Evolutionary conservation across 1,140 invertebrate species (phyloP).

Genomic region (Pogonomyrmex californicus): DNA sequence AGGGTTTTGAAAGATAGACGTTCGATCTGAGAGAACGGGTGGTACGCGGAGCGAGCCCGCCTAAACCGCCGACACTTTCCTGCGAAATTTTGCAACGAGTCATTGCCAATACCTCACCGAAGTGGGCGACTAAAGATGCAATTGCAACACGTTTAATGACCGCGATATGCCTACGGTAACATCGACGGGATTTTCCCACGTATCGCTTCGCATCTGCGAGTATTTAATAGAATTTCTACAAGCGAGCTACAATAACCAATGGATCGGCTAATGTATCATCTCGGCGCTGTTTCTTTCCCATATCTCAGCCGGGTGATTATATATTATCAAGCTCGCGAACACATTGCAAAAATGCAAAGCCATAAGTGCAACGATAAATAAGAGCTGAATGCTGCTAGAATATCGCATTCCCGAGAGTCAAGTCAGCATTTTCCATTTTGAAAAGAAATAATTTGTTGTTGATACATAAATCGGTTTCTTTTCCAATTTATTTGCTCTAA

Average conservation of each 20-base stretch:
- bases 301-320: constrained; percentile 9
- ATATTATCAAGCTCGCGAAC: neutral
- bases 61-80: constrained; percentile 71
- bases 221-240: constrained; percentile 32
- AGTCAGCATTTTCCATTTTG: neutral
- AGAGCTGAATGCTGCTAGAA: neutral
- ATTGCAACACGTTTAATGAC: constrained; percentile 70
- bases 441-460: neutral
- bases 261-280: constrained; percentile 14
- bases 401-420: neutral
- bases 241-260: neutral
- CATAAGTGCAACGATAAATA: constrained; percentile 1
- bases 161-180: constrained; percentile 23
- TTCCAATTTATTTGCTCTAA: neutral
- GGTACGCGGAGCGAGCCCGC: neutral
- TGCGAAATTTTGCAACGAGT: constrained; percentile 71
- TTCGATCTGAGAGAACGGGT: neutral
- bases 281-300: neutral
- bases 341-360: constrained; percentile 3
- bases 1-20: constrained; percentile 34
- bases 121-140: constrained; percentile 66
- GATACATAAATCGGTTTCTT: constrained; percentile 1
- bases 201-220: constrained; percentile 15
- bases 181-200: constrained; percentile 62
- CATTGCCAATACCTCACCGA: constrained; percentile 65